Evolutionary conservation across 2,888 invertebrate genomes (phyloP).

Genomic region (Salticus scenicus): DNA sequence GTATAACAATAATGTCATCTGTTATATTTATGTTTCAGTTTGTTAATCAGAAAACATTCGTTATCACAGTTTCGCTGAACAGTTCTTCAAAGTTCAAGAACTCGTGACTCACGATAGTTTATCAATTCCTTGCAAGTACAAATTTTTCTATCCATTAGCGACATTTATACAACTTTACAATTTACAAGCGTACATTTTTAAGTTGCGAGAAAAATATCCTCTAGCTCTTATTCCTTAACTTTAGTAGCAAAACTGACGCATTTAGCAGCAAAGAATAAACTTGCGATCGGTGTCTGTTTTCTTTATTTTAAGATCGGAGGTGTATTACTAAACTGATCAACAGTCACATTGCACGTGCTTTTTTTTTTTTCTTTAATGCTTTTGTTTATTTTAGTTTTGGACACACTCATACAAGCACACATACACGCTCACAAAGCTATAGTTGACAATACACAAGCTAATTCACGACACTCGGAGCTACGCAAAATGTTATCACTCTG

Average conservation of each 20-base stretch:
- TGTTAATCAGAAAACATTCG: not conserved
- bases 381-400: not conserved
- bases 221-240: not conserved
- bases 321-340: not conserved
- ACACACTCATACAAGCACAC: conserved; percentile 17
- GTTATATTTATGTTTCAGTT: not conserved
- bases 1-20: too few relatives aligned
- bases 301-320: too few relatives aligned
- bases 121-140: not conserved
- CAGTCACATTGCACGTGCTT: conserved; percentile 29
- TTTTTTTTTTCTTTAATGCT: too few relatives aligned
- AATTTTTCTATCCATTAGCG: not conserved
- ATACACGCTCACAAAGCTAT: conserved; percentile 10
- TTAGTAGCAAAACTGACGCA: too few relatives aligned
- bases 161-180: not conserved
- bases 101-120: not conserved
- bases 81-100: not conserved
- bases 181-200: not conserved
- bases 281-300: not conserved
- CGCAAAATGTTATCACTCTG: conserved; percentile 13
- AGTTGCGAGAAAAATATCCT: not conserved
- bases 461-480: conserved; percentile 24
- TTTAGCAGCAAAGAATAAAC: too few relatives aligned
- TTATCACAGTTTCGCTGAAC: conserved; percentile 12
- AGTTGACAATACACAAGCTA: conserved; percentile 11